Percentiles rank a stretch among this genome's conserved stretches.
phyloP scores from a whole-genome alignment of 2,797 vertebrate species.

The Ptychobarbus kaznakovi region DNA sequence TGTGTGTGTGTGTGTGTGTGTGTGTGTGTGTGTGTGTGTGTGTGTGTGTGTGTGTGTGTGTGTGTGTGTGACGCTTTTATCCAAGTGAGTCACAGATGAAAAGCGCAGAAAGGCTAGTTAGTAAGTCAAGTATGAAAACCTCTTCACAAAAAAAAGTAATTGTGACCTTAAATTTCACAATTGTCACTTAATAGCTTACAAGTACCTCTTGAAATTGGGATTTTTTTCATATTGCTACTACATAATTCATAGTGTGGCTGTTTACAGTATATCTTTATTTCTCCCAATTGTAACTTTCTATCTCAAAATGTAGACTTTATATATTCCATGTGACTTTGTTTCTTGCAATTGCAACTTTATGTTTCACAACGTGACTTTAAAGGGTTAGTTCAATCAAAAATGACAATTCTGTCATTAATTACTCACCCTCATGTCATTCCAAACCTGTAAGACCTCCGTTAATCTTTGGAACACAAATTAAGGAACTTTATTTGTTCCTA shows the following conservation, averaged over 20 bases:
- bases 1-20: neutral
- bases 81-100: neutral
- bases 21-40: no score
- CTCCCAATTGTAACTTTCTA: no score
- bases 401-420: no score
- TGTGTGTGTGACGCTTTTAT: neutral
- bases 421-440: no score
- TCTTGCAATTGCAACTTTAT: neutral
- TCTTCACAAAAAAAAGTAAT: neutral
- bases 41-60: neutral
- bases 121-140: neutral
- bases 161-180: neutral
- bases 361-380: neutral
- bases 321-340: no score
- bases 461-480: no score
- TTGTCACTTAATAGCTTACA: neutral
- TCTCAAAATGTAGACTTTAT: no score
- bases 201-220: neutral
- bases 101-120: neutral
- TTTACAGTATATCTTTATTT: neutral
- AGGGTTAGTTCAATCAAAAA: no score
- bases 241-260: neutral
- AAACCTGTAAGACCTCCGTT: no score
- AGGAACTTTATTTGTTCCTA: no score
- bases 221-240: neutral